Base-by-base conservation (phyloP, 2,113 vertebrate genomes). In the Tursiops truncatus region DNA sequence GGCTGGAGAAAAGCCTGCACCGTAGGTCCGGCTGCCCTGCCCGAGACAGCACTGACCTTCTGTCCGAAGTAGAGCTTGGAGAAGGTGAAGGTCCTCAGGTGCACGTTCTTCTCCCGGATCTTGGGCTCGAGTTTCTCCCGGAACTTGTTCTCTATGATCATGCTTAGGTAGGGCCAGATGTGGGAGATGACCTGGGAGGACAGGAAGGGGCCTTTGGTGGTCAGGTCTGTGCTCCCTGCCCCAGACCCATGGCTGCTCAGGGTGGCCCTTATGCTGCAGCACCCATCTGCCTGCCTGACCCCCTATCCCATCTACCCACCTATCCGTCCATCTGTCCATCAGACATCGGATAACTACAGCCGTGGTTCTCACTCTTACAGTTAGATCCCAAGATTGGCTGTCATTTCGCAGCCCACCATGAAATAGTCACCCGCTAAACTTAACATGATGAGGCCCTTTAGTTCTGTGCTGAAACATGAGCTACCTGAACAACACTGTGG, bases 151-250 rank as follows among this genome's bases (percentile, higher is more conserved):
- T 99, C 99, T 99, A 99, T 99, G 95, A 99, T 99, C 95, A 99
- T 99, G 80, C 99, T 99, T 2, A 99, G 99, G 97, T 99, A 99
- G 1, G 99, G 99, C 99, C 99, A 99, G 79, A 98, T 99, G 98
- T 99, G 99, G 23, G 98, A 94, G 97, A 99, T 97, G 92, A 99
- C 98, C 99, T 99, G 80, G 0, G 21, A 13, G 12, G 3, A 53
- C 14, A 6, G 70, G 44, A 56, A 80, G 89, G 50, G 38, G 67
- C 38, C 38, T 44, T 9, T 0, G 3, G 13, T 1, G 11, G 15
- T 62, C 74, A 47, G 88, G 31, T 13, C 62, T 67, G 68, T 13
- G 33, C 20, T 28, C 15, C 31, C 41, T 5, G 1, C 26, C 8
- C 28, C 44, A 81, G 67, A 26, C n/a, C n/a, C 47, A 3, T 8